Conservation (phyloP, 2,113 vertebrate genomes). For the Camelus dromedarius region DNA sequence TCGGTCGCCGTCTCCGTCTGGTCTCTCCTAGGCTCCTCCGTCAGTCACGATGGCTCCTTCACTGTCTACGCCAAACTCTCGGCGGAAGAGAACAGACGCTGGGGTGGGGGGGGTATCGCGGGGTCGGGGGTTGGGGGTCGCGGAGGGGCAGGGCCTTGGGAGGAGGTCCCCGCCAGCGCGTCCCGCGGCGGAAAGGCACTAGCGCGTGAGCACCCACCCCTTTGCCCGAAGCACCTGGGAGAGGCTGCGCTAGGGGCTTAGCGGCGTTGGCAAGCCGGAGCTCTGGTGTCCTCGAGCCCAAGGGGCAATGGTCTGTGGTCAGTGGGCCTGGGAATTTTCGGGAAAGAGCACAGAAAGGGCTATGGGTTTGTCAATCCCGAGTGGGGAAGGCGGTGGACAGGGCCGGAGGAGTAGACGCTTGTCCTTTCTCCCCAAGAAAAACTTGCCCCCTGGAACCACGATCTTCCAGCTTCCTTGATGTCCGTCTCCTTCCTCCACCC, state of each 20-base stretch:
- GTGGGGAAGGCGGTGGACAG: background rate
- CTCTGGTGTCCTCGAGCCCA: background rate
- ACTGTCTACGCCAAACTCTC: constrained; percentile 73
- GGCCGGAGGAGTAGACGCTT: background rate
- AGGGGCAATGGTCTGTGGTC: background rate
- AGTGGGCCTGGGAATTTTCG: background rate
- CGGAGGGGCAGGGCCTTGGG: background rate
- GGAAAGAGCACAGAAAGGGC: background rate
- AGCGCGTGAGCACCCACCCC: background rate
- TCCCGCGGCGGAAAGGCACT: background rate
- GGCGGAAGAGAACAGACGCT: constrained; percentile 3
- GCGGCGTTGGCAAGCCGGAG: background rate
- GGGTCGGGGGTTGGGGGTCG: background rate
- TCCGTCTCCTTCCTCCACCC: background rate
- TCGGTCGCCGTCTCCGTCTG: constrained; percentile 8
- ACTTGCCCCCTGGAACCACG: constrained; percentile 6
- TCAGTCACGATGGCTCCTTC: constrained; percentile 73
- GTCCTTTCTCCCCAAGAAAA: constrained; percentile 25
- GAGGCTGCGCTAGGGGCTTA: background rate
- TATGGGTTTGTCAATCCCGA: background rate
- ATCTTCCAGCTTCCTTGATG: background rate
- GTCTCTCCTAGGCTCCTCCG: constrained; percentile 56
- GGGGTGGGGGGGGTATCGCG: background rate
- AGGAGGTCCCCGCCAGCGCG: background rate
- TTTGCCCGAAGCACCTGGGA: background rate